Evolutionary conservation across 2,888 invertebrate species (phyloP), one percentile per base, ranked within the genome.

Genomic region (Agriotes lineatus): DNA sequence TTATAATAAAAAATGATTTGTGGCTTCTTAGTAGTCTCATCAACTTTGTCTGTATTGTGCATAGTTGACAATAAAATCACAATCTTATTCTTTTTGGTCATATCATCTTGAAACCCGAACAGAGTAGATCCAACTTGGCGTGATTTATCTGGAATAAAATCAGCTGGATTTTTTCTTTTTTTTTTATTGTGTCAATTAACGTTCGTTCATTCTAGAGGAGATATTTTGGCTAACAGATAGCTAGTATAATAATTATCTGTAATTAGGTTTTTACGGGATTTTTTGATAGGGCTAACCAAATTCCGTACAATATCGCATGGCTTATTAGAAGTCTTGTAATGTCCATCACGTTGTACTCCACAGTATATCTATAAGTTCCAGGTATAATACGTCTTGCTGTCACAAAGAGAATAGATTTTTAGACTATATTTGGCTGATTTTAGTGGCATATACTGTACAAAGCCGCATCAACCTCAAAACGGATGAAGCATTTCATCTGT

Each of bases 201-300:
- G 35, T 35, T 4, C 9, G 35, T 2, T n/a, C 35, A 35, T 35
- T 35, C 9, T 30, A 4, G 30, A 30, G 30, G 9, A 30, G 30
- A 30, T 30, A 30, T 9, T 30, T 30, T n/a, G 9, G 35, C 35
- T 35, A 35, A 35, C 35, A n/a, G 35, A 35, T 35, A 69, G 68
- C 74, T 76, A 4, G 75, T 72, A 56, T 75, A 77, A 73, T 74
- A 78, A 57, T 78, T 76, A 56, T 72, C 74, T n/a, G 20, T 48
- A 6, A 69, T 75, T 42, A 76, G 30, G 64, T 76, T 74, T 45
- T 67, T 35, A 45, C 72, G 69, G 20, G 14, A 64, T 14, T 68
- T 68, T 69, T 67, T 61, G 18, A 48, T 20, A 12, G 35, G 18
- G 14, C 65, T 35, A 19, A 74, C 42, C 19, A 73, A 56, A 16